phyloP scores from a whole-genome alignment of 1,140 invertebrate genomes.

The Ostrea edulis region DNA sequence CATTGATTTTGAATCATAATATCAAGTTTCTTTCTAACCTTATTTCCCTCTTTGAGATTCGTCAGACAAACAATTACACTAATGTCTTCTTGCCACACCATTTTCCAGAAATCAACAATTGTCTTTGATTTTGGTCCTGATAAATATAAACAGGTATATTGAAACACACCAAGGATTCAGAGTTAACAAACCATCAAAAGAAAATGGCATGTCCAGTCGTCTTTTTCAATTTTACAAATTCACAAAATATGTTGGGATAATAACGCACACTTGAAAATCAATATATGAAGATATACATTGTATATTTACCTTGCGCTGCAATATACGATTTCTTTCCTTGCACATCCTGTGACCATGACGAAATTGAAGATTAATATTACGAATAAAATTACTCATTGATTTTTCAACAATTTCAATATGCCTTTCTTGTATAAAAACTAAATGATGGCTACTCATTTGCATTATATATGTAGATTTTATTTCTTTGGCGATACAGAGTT shows the following conservation, averaged over 20 bases:
- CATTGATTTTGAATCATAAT: no score
- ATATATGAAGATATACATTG: not conserved
- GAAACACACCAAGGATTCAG: no score
- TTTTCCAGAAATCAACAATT: constrained; percentile 57
- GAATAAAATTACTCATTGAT: not conserved
- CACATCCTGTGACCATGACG: not conserved
- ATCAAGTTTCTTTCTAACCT: not conserved
- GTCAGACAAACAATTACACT: constrained; percentile 53
- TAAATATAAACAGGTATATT: not conserved
- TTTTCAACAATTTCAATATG: not conserved
- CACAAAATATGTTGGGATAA: not conserved
- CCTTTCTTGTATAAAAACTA: not conserved
- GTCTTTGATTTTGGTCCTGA: constrained; percentile 50
- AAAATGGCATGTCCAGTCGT: no score
- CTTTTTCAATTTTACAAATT: not conserved
- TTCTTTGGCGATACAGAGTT: no score
- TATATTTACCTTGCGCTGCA: not conserved
- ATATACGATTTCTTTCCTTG: not conserved
- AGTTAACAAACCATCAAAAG: no score
- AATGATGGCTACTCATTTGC: no score
- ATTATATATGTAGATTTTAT: no score
- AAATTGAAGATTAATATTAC: not conserved
- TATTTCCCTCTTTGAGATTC: constrained; percentile 41
- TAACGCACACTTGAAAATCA: not conserved
- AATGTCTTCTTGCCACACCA: constrained; percentile 58